Evolutionary conservation across 1,140 invertebrate species (phyloP).

Genomic region (Anadara kagoshimensis): DNA sequence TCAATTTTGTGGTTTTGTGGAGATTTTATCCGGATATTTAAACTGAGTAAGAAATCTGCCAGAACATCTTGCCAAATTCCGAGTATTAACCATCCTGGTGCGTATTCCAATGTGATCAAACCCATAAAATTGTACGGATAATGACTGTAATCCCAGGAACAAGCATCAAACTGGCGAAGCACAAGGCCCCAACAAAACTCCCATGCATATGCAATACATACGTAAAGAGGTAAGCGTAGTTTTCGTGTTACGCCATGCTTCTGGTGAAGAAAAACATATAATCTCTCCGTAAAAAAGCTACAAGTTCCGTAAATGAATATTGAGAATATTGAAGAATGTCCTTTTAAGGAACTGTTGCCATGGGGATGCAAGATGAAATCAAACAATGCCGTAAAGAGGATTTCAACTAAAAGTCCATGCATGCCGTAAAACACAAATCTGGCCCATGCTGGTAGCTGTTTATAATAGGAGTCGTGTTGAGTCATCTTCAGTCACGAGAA

Average conservation of each 20-base stretch:
- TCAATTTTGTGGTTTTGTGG: neutral
- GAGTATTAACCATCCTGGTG: slow-evolving; percentile 72
- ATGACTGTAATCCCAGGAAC: slow-evolving; percentile 77
- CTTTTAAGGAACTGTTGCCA: slow-evolving; percentile 73
- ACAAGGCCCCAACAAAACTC: slow-evolving; percentile 73
- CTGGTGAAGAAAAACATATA: slow-evolving; percentile 62
- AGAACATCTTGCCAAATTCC: slow-evolving; percentile 56
- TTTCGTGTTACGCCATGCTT: slow-evolving; percentile 42
- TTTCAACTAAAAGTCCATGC: slow-evolving; percentile 76
- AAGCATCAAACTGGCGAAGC: slow-evolving; percentile 73
- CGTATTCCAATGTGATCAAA: slow-evolving; percentile 76
- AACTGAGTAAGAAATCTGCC: slow-evolving; percentile 51
- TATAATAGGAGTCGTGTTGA: neutral
- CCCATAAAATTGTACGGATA: slow-evolving; percentile 73
- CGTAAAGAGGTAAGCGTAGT: slow-evolving; percentile 72
- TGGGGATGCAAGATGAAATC: slow-evolving; percentile 72
- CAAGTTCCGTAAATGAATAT: slow-evolving; percentile 76
- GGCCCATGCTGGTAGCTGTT: slow-evolving; percentile 52
- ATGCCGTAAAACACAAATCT: slow-evolving; percentile 76
- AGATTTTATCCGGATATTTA: slow-evolving; percentile 19
- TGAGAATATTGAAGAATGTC: slow-evolving; percentile 74
- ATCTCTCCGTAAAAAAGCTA: slow-evolving; percentile 72
- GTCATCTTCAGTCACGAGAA: too few species aligned
- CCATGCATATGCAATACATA: slow-evolving; percentile 74
- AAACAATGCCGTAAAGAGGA: slow-evolving; percentile 76